Percentiles rank a stretch among this genome's conserved stretches.
phyloP scores from a whole-genome alignment of 2,113 vertebrate species.

The Catharus fuscescens region DNA sequence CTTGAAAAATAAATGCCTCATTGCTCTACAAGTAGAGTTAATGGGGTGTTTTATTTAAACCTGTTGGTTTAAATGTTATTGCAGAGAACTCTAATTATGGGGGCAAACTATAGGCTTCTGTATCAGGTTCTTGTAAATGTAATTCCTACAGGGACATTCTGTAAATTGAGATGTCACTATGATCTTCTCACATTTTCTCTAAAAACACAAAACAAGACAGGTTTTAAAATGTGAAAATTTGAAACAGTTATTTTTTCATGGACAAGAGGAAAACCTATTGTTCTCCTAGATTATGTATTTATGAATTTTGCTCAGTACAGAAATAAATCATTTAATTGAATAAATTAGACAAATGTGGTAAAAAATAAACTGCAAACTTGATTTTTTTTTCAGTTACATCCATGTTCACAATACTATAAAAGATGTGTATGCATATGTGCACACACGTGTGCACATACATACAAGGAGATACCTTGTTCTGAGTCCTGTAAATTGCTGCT shows the following conservation, averaged over 20 bases:
- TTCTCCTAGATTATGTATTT: conserved; percentile 77
- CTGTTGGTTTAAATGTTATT: conserved; percentile 79
- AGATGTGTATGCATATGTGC: neutral
- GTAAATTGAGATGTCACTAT: conserved; percentile 62
- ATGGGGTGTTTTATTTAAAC: conserved; percentile 77
- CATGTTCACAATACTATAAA: neutral
- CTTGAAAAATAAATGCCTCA: conserved; percentile 85
- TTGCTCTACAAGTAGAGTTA: conserved; percentile 77
- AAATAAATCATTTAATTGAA: conserved; percentile 67
- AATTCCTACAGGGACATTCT: conserved; percentile 72
- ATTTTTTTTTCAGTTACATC: conserved; percentile 25
- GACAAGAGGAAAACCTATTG: conserved; percentile 71
- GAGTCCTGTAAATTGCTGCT: conserved; percentile 79
- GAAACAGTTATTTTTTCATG: conserved; percentile 77
- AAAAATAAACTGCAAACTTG: conserved; percentile 50
- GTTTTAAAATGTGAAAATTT: conserved; percentile 75
- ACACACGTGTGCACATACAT: neutral
- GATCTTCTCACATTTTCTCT: conserved; percentile 69
- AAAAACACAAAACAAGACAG: conserved; percentile 56
- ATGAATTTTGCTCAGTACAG: conserved; percentile 72
- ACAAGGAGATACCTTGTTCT: conserved; percentile 35
- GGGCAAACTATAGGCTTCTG: conserved; percentile 75
- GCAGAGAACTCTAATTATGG: conserved; percentile 75
- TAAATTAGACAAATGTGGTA: conserved; percentile 71
- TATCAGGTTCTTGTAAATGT: conserved; percentile 78